phyloP scores from a whole-genome alignment of 2,888 invertebrate species.

The Caradrina kadenii region DNA sequence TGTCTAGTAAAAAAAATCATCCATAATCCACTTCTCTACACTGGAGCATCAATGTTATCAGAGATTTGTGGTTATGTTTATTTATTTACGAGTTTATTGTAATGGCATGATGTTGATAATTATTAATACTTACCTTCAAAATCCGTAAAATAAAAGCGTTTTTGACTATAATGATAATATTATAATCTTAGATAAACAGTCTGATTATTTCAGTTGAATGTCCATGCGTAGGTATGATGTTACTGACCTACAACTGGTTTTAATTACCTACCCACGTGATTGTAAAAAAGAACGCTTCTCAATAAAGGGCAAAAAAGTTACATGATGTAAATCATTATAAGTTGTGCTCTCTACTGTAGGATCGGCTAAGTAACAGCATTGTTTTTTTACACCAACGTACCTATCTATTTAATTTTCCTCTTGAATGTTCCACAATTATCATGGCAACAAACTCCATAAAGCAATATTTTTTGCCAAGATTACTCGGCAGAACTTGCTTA shows the following conservation, averaged over 20 bases:
- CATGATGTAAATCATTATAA: constrained; percentile 50
- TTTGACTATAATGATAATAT: neutral
- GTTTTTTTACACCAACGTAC: constrained; percentile 28
- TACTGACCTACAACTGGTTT: constrained; percentile 44
- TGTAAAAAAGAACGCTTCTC: constrained; percentile 31
- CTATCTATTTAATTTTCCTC: constrained; percentile 12
- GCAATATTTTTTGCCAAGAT: constrained; percentile 36
- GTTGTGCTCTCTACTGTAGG: constrained; percentile 27
- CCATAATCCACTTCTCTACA: neutral
- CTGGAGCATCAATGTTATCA: neutral
- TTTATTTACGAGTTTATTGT: neutral
- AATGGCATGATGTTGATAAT: neutral
- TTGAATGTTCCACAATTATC: constrained; percentile 28
- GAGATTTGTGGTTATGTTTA: neutral
- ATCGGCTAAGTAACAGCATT: constrained; percentile 11
- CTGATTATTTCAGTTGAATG: constrained; percentile 12
- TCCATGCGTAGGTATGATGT: constrained; percentile 12
- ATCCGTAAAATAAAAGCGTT: constrained; percentile 11
- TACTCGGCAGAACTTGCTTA: constrained; percentile 23
- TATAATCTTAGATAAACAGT: constrained; percentile 12
- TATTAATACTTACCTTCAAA: neutral
- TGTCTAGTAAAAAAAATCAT: neutral
- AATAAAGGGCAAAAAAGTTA: constrained; percentile 30
- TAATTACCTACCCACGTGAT: constrained; percentile 24
- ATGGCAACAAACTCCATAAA: constrained; percentile 34